Base-by-base conservation (phyloP, 2,888 invertebrate species). In the Cenopis cana region DNA sequence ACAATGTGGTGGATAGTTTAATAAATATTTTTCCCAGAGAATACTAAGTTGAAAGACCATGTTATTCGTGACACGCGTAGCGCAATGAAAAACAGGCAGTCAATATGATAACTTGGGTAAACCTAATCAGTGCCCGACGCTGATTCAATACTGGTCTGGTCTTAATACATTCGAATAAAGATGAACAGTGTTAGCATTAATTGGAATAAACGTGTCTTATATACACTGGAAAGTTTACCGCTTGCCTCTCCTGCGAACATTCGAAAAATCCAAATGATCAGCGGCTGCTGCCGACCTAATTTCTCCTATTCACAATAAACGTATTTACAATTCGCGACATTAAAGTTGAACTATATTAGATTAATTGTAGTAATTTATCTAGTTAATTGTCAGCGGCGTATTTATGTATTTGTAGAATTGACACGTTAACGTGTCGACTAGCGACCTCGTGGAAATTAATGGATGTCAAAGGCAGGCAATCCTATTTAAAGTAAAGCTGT, bases 381-480 rank as follows among this genome's bases (percentile, higher is more conserved):
- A 1, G 38, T 50, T 65, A 69, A 69, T 65, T 62, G 62, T 24
- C 20, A 14, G 38, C 29, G 50, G 57, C 14, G 64, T 54, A 64
- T 64, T 54, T 64, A 52, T 69, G 64, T 24, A 20, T 52, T 59
- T 41, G 33, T 50, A 33, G 57, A 65, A 87, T 85, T 84, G 85
- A 83, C 87, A 80, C 70, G 79, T 74, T 79, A 78, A 81, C 72
- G 79, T 75, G 79, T 78, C 77, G 67, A 76, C 81, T 79, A 46
- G 76, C 77, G 86, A 86, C 86, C 88, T 87, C 86, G 75, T 74
- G 77, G 73, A 79, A 78, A 84, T 85, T 86, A 81, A 76, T 80
- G 78, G 79, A 83, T 85, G 86, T 82, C 79, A 81, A 80, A 74
- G 75, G 76, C 82, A 79, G 77, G 75, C 81, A 80, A 81, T 84